Percentiles rank a stretch among this genome's conserved stretches.
These are phyloP conservation scores for Graphium colonna DNA, from an alignment of 2,888 invertebrate species.

Conservation along the genomic window DNA sequence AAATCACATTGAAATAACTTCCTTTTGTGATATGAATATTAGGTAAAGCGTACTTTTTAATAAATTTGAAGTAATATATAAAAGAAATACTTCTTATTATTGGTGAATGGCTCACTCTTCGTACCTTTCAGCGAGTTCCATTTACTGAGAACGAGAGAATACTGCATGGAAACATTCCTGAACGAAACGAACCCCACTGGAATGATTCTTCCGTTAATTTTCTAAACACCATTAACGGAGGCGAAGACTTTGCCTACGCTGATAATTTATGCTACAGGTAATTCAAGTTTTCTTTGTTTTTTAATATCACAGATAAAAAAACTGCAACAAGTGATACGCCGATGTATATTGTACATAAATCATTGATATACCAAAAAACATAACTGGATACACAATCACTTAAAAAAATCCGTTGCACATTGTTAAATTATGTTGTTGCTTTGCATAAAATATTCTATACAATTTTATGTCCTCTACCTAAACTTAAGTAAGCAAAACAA, in stretches of 20 bases:
- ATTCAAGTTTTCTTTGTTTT: too few species aligned
- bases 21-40: too few species aligned
- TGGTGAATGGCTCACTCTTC: constrained; percentile 80
- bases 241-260: too few species aligned
- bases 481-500: too few species aligned
- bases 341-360: neutral
- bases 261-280: too few species aligned
- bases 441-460: neutral
- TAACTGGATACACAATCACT: neutral
- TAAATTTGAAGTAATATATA: too few species aligned
- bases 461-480: neutral
- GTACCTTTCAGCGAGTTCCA: constrained; percentile 66
- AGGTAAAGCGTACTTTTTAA: too few species aligned
- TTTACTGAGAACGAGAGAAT: constrained; percentile 74
- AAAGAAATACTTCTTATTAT: constrained; percentile 79
- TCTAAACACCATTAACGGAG: constrained; percentile 53
- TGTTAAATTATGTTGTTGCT: neutral
- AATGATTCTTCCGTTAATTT: constrained; percentile 76
- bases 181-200: constrained; percentile 63
- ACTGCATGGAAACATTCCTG: constrained; percentile 81
- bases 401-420: neutral
- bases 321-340: neutral
- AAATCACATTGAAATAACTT: too few species aligned
- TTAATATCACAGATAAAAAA: constrained; percentile 61
- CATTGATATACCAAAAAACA: neutral